Percentiles rank a stretch among this genome's conserved stretches.
Conservation (phyloP, 2,888 invertebrate species). For the Deilephila elpenor region DNA sequence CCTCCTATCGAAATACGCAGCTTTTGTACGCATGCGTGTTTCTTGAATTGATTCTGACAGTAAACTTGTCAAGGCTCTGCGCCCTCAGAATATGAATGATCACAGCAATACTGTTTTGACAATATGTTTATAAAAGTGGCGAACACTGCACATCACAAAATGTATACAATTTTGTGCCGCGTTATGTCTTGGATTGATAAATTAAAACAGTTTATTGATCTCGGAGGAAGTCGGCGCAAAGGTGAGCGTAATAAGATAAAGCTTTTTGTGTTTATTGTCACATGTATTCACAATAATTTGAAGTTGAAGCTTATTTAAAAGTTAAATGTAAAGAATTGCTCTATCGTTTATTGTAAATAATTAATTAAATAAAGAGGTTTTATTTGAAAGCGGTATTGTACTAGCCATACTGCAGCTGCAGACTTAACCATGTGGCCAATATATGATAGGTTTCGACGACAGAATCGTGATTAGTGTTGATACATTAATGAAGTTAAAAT, state of each 20-base stretch:
- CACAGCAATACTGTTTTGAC: background rate
- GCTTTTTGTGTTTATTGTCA: background rate
- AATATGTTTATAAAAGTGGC: background rate
- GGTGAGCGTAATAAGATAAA: background rate
- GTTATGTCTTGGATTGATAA: background rate
- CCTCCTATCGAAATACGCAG: too few relatives aligned
- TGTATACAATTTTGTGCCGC: background rate
- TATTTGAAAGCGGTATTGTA: too few relatives aligned
- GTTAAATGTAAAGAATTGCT: too few relatives aligned
- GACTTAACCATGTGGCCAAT: too few relatives aligned
- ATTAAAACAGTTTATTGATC: background rate
- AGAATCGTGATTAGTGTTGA: too few relatives aligned
- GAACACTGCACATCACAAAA: background rate
- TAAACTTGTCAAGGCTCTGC: background rate
- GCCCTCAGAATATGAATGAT: background rate
- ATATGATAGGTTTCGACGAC: too few relatives aligned
- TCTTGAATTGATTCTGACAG: conserved; percentile 16
- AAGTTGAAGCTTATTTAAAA: too few relatives aligned
- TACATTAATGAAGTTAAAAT: too few relatives aligned
- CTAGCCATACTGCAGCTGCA: too few relatives aligned
- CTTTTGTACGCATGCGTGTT: conserved; percentile 7
- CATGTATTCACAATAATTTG: too few relatives aligned
- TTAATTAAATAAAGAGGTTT: too few relatives aligned
- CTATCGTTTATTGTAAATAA: too few relatives aligned
- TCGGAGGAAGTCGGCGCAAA: background rate